These are phyloP conservation scores for Leptatherina wallacei DNA, from an alignment of 2,797 vertebrate genomes.

Conservation along the genomic window DNA sequence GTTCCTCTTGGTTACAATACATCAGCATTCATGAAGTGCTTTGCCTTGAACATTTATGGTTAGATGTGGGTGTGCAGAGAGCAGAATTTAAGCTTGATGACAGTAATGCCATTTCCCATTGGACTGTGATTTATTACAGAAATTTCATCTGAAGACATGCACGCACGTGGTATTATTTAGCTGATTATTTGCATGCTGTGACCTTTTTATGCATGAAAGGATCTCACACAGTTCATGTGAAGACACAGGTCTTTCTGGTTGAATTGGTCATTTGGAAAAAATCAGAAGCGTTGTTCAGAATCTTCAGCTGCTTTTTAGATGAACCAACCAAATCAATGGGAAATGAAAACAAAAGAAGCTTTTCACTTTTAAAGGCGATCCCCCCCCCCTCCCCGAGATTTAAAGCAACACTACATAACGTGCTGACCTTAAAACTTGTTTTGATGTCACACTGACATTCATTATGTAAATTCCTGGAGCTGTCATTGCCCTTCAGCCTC, in stretches of 20 bases:
- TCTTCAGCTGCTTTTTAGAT: background rate
- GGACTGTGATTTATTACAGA: background rate
- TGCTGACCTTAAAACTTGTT: too few relatives aligned
- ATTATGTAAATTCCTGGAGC: too few relatives aligned
- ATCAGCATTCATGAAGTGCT: slow-evolving; percentile 11
- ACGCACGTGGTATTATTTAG: background rate
- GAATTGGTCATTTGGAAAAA: background rate
- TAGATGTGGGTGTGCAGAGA: background rate
- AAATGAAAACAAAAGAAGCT: too few relatives aligned
- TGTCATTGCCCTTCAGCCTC: too few relatives aligned
- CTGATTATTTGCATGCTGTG: background rate
- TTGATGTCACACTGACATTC: too few relatives aligned
- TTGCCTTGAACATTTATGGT: background rate
- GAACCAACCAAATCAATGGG: too few relatives aligned
- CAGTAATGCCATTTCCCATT: background rate
- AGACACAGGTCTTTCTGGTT: background rate
- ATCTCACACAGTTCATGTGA: background rate
- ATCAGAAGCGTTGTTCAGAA: background rate
- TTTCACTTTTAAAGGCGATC: too few relatives aligned
- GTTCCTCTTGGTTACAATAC: background rate
- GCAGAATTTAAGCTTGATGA: background rate
- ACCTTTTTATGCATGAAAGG: background rate
- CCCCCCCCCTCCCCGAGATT: too few relatives aligned
- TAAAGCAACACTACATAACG: too few relatives aligned
- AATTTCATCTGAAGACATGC: background rate